Base-by-base conservation (phyloP, 2,797 vertebrate species). In the Scarus forsteni region DNA sequence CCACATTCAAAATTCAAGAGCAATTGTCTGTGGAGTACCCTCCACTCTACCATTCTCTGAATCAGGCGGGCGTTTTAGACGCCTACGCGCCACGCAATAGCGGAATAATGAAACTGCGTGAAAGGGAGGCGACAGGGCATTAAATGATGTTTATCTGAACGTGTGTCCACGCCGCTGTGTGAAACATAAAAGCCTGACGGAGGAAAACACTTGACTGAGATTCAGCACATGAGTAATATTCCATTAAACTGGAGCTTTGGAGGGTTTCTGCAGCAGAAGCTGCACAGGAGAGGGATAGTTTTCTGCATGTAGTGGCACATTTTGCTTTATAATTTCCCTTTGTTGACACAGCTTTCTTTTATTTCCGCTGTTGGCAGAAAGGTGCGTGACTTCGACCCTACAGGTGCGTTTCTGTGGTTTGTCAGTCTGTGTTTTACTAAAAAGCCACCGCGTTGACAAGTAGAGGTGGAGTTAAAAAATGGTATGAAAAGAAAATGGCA, bases 101-200 rank as follows among this genome's bases (percentile, higher is more conserved):
- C 51, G 12, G 79, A 91, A 87, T 88, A 90, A 89, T 91, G 85
- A 88, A 89, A 81, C 69, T 2, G 68, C 66, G 66, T 87, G 84
- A 89, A 85, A 85, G 86, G 78, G 86, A 90, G 76, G 83, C 81
- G 78, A 85, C 85, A 10, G 77, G 74, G 87, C 85, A 91, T 88
- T 86, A 88, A 89, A 91, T 90, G 15, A 79, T 88, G 90, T 91
- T 91, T 85, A 89, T 91, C 83, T 83, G 75, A 74, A 64, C 60
- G 85, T 66, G 84, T 60, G 79, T 65, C 49, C 0, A 58, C 10
- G 65, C 40, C 59, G 19, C 66, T 73, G 80, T 42, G 65, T 10
- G 63, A 87, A 85, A 72, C 68, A 86, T 72, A 83, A 89, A 90
- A 89, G 77, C 75, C 72, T 38, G 69, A 72, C 72, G 27, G 80